Conservation (phyloP, 2,888 invertebrate genomes). For the Cephalotes varians region DNA sequence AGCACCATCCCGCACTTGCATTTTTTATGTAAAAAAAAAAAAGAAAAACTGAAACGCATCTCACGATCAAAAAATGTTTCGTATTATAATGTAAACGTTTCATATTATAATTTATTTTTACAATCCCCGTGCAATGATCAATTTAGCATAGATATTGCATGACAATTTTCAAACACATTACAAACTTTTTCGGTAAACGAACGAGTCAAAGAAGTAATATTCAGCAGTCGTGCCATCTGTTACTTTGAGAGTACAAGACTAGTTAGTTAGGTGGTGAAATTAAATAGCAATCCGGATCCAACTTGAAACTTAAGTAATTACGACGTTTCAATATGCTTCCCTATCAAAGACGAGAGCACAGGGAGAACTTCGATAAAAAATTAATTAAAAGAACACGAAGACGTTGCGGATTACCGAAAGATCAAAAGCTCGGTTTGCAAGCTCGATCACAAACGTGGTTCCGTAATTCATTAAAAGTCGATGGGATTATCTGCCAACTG, state of each 20-base stretch:
- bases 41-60: neutral
- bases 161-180: neutral
- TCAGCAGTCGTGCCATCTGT: conserved; percentile 28
- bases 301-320: conserved; percentile 68
- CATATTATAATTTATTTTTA: neutral
- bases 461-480: conserved; percentile 43
- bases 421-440: conserved; percentile 44
- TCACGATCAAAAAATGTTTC: neutral
- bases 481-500: conserved; percentile 22
- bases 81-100: too few species aligned
- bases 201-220: conserved; percentile 20
- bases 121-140: neutral
- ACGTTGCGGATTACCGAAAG: conserved; percentile 45
- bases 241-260: conserved; percentile 37
- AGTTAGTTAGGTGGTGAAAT: conserved; percentile 57
- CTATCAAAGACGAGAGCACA: conserved; percentile 60
- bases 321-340: conserved; percentile 49
- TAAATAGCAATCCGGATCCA: conserved; percentile 63
- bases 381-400: conserved; percentile 62
- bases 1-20: conserved; percentile 5
- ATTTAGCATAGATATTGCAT: too few species aligned
- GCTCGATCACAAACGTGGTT: conserved; percentile 13
- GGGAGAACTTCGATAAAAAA: conserved; percentile 63
- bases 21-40: conserved; percentile 2
- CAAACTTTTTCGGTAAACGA: conserved; percentile 22